Evolutionary conservation across 2,113 vertebrate genomes (phyloP), one percentile per base, ranked within the genome.

Genomic region (Jacana jacana): DNA sequence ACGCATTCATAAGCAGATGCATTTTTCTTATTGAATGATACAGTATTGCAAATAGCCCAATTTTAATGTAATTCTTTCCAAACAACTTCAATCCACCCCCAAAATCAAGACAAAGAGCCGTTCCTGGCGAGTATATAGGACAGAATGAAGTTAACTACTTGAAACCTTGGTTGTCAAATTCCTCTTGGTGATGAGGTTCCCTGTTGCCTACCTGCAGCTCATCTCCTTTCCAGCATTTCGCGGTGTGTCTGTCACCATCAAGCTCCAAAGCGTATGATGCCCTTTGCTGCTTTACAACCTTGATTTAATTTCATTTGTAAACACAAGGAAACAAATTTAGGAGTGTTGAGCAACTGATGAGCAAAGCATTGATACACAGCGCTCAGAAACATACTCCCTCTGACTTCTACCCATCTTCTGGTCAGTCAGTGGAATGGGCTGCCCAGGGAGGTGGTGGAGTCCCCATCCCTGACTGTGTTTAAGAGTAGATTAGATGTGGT

Each of bases 231-330:
- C 22, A 82, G 33, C 30, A 40, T 91, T 76, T 90, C 72, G n/a
- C 2, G 3, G 64, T 48, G 58, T 23, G 17, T 33, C 68, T 79
- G 24, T 79, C 57, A 65, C 65, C 30, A 35, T 63, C 80, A 40
- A 37, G 51, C 80, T 66, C 81, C 27, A 64, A 73, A 64, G 48
- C 12, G 24, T 19, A 60, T 17, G 76, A 83, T 48, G 58, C 1
- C 7, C 39, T 75, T 81, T 89, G 70, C 64, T 81, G 28, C 3
- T 93, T 92, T 89, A 84, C 60, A 89, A 65, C 37, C 39, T 73
- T 65, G 78, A 88, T 71, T 93, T 61, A 79, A 88, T 93, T 94
- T 44, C 31, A 23, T 79, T 85, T 93, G 39, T 55, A 94, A 96
- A 80, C 2, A 2, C 46, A 58, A 51, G 57, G 63, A 60, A 93